A percentile compares a stretch with the other conserved stretches of the same genome.
Conservation (phyloP, 2,888 invertebrate species). For the Macrosoma leucophasiata region DNA sequence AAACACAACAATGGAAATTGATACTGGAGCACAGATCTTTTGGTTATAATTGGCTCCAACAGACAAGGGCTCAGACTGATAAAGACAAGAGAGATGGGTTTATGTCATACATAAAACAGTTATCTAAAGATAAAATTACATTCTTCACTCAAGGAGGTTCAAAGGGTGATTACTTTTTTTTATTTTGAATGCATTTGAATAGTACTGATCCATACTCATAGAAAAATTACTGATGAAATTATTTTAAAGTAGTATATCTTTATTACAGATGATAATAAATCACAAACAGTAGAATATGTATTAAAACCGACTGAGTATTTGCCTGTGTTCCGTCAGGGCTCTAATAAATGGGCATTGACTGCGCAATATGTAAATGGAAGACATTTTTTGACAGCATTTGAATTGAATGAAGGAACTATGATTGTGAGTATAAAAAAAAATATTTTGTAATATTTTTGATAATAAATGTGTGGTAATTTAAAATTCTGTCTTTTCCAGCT, state of each 20-base stretch:
- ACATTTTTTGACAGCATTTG: conserved; percentile 68
- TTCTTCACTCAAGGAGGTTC: conserved; percentile 60
- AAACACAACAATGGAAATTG: conserved; percentile 87
- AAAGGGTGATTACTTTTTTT: conserved; percentile 42
- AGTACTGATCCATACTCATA: too few species aligned
- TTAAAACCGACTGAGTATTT: conserved; percentile 61
- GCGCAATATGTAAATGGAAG: conserved; percentile 70
- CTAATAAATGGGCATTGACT: conserved; percentile 62
- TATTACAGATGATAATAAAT: conserved; percentile 51
- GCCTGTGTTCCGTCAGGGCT: conserved; percentile 56
- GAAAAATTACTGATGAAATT: too few species aligned
- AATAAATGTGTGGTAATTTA: too few species aligned
- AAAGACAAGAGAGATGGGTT: conserved; percentile 65
- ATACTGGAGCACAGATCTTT: conserved; percentile 85
- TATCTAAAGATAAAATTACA: conserved; percentile 70
- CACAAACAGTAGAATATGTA: conserved; percentile 59
- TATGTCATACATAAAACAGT: conserved; percentile 65
- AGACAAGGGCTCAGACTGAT: conserved; percentile 53
- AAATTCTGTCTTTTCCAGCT: conserved; percentile 43
- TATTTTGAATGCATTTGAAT: too few species aligned
- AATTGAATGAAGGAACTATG: conserved; percentile 62
- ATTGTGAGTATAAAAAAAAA: conserved; percentile 50
- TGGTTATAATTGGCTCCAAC: conserved; percentile 81
- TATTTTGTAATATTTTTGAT: neutral
- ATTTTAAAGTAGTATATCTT: too few species aligned